Conservation (phyloP, 2,797 vertebrate species). For the Lepilemur septentrionalis region DNA sequence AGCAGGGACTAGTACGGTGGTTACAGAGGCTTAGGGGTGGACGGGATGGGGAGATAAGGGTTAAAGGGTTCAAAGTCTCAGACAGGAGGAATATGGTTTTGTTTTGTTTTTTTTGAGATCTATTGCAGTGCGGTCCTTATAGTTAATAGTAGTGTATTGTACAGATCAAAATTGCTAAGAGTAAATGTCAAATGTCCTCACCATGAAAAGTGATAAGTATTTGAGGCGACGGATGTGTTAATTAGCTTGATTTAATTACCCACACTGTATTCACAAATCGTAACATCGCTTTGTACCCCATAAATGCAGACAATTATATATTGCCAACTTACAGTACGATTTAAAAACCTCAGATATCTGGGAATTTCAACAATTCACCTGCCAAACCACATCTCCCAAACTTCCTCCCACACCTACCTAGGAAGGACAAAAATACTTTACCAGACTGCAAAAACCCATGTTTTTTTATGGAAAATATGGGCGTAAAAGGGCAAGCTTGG, state of each 20-base stretch:
- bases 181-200: neutral
- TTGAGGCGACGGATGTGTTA: neutral
- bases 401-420: neutral
- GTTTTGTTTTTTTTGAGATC: neutral
- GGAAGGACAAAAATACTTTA: neutral
- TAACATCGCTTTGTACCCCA: neutral
- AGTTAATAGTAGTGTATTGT: neutral
- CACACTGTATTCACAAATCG: neutral
- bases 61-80: neutral
- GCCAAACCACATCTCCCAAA: neutral
- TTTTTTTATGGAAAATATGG: neutral
- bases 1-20: neutral
- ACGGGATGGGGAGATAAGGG: no score
- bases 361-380: neutral
- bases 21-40: neutral
- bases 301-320: neutral
- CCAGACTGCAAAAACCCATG: neutral
- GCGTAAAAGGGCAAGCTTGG: neutral
- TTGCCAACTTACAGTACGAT: neutral
- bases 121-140: neutral
- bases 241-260: neutral
- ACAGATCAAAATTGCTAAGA: neutral
- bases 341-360: neutral
- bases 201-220: neutral
- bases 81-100: neutral